Percentiles rank a stretch among this genome's conserved stretches.
phyloP scores from a whole-genome alignment of 2,113 vertebrate species.

The Drymodes brunneopygia region DNA sequence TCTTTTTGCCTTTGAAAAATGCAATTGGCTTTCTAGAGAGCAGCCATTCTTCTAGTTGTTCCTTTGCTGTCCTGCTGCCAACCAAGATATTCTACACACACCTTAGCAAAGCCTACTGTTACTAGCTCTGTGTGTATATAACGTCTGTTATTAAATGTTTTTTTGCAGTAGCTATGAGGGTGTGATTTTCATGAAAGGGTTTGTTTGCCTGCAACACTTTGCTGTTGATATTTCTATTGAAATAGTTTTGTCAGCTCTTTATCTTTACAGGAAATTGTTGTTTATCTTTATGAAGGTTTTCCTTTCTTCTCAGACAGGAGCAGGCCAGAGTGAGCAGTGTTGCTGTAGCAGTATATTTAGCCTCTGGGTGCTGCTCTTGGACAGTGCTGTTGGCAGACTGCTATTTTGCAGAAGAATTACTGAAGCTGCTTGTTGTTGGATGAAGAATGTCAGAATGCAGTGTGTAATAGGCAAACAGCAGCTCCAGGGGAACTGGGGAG shows the following conservation, averaged over 20 bases:
- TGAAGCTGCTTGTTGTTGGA: neutral
- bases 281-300: neutral
- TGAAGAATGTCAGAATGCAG: neutral
- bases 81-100: neutral
- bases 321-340: neutral
- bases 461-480: neutral
- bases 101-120: neutral
- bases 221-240: neutral
- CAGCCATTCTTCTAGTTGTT: neutral
- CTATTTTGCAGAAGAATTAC: neutral
- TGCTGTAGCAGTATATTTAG: slow-evolving; percentile 30
- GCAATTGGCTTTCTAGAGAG: neutral
- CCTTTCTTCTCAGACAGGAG: neutral
- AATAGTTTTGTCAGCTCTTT: neutral
- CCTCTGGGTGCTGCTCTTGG: slow-evolving; percentile 71
- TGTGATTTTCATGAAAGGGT: neutral
- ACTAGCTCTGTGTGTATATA: neutral
- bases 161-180: neutral
- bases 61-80: neutral
- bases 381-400: neutral
- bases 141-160: neutral
- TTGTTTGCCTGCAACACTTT: neutral
- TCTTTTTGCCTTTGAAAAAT: neutral
- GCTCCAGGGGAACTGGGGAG: neutral
- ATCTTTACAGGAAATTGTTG: neutral